Evolutionary conservation across 2,888 invertebrate species (phyloP).

Genomic region (Boloria euphrosyne): DNA sequence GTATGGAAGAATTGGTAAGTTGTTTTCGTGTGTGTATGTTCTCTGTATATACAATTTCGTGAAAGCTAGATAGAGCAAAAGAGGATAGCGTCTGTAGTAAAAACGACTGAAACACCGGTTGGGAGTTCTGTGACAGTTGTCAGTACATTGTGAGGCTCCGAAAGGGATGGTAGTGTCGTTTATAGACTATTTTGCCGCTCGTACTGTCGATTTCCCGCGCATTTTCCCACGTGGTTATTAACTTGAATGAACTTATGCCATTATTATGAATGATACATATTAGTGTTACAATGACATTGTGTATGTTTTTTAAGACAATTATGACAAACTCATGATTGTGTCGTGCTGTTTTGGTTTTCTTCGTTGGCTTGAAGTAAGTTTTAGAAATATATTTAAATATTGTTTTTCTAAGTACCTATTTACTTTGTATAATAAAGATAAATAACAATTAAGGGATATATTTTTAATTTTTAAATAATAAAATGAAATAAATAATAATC

Average conservation of each 20-base stretch:
- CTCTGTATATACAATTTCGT: slow-evolving; percentile 63
- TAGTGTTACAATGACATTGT: slow-evolving; percentile 53
- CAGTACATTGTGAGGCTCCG: slow-evolving; percentile 67
- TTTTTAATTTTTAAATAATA: too few species aligned
- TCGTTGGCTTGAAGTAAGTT: slow-evolving; percentile 69
- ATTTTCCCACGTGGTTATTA: slow-evolving; percentile 59
- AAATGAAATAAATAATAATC: too few species aligned
- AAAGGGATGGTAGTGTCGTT: slow-evolving; percentile 70
- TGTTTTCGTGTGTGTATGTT: slow-evolving; percentile 64
- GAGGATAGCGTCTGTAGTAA: slow-evolving; percentile 71
- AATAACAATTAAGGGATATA: too few species aligned
- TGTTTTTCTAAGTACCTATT: too few species aligned
- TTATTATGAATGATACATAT: slow-evolving; percentile 1
- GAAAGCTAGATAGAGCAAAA: slow-evolving; percentile 73
- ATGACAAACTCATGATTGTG: slow-evolving; percentile 68
- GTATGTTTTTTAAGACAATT: slow-evolving; percentile 47
- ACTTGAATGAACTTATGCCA: slow-evolving; percentile 35
- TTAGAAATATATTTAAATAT: slow-evolving; percentile 30
- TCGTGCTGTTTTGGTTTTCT: slow-evolving; percentile 57
- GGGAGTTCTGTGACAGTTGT: slow-evolving; percentile 66
- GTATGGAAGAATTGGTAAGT: slow-evolving; percentile 54
- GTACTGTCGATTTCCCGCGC: slow-evolving; percentile 70
- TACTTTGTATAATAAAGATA: too few species aligned
- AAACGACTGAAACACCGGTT: slow-evolving; percentile 67
- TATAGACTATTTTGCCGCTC: slow-evolving; percentile 57